Percentiles rank a stretch among this genome's conserved stretches.
Evolutionary conservation across 2,797 vertebrate species (phyloP).

Genomic region (Cephalopachus bancanus): DNA sequence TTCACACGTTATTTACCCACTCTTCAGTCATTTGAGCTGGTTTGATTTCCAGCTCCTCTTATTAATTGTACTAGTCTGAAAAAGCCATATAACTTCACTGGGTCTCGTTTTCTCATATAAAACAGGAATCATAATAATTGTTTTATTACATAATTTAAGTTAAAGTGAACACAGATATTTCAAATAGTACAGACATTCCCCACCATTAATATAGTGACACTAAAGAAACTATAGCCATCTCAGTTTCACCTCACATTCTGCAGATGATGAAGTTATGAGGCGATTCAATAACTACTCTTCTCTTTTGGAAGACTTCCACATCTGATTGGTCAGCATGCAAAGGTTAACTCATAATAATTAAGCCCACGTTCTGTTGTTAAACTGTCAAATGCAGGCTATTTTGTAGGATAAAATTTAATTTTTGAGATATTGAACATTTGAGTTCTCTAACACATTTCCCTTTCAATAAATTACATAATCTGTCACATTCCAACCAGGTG

Average conservation of each 20-base stretch:
- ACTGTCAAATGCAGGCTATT: neutral
- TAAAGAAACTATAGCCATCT: neutral
- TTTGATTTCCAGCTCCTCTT: neutral
- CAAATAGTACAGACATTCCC: neutral
- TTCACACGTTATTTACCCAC: neutral
- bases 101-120: neutral
- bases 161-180: neutral
- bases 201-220: neutral
- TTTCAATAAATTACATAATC: neutral
- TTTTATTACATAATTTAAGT: neutral
- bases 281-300: neutral
- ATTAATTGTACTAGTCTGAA: neutral
- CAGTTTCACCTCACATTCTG: neutral
- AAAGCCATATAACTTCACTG: neutral
- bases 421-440: neutral
- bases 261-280: neutral
- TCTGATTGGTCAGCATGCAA: neutral
- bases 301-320: neutral
- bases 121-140: neutral
- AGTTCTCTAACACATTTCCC: neutral
- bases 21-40: neutral
- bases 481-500: neutral
- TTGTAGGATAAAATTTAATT: neutral
- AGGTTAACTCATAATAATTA: neutral
- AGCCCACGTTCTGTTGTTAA: neutral